Percentiles rank a stretch among this genome's conserved stretches.
phyloP scores from a whole-genome alignment of 2,797 vertebrate species.

The Fundulus diaphanus region DNA sequence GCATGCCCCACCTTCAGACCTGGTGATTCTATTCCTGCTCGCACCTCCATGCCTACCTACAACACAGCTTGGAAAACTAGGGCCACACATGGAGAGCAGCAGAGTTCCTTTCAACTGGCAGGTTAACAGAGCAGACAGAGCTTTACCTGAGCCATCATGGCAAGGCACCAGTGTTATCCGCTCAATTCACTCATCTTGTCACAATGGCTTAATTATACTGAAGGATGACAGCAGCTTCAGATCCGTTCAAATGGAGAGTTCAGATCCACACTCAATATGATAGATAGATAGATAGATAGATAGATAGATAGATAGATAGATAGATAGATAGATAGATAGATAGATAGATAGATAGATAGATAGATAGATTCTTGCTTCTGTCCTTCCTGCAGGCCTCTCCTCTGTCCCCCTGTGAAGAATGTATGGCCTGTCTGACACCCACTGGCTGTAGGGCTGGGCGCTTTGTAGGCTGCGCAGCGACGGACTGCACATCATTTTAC shows the following conservation, averaged over 20 bases:
- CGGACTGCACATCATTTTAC: constrained; percentile 73
- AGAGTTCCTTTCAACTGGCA: background rate
- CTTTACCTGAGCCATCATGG: constrained; percentile 53
- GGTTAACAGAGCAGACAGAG: constrained; percentile 2
- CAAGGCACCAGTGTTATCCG: constrained; percentile 25
- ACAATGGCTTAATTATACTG: constrained; percentile 28
- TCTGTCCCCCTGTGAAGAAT: constrained; percentile 27
- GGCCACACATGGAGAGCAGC: background rate
- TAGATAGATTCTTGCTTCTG: constrained; percentile 6
- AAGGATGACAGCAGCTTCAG: constrained; percentile 26
- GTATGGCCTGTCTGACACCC: constrained; percentile 68
- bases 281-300: constrained; percentile 12
- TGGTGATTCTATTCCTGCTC: constrained; percentile 33
- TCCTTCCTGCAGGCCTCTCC: constrained; percentile 48
- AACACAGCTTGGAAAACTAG: constrained; percentile 25
- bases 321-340: constrained; percentile 12
- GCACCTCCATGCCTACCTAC: constrained; percentile 3
- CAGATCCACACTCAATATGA: background rate
- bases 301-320: constrained; percentile 13
- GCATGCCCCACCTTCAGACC: constrained; percentile 48
- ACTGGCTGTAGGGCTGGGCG: constrained; percentile 67
- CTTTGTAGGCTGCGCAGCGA: constrained; percentile 70
- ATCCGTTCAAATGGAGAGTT: background rate
- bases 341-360: constrained; percentile 18
- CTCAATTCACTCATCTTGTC: constrained; percentile 44